These are phyloP conservation scores for Rhopalosiphum maidis DNA, from an alignment of 1,140 invertebrate genomes.

Conservation along the genomic window DNA sequence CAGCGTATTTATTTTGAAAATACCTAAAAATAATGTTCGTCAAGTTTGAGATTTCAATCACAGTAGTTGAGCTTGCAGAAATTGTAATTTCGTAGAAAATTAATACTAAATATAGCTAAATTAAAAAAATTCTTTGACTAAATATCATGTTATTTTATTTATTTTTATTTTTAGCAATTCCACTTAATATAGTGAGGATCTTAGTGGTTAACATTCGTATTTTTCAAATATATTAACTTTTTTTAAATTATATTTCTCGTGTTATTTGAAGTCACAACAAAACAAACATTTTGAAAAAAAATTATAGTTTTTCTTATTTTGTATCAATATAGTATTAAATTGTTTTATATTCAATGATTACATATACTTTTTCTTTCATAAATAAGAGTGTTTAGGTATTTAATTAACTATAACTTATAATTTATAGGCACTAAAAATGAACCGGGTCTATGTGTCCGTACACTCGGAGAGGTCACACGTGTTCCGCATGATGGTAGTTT, in stretches of 20 bases:
- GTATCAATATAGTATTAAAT: background rate
- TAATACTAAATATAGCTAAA: background rate
- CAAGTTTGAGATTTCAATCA: background rate
- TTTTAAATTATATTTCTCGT: too few species aligned
- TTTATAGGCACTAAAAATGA: background rate
- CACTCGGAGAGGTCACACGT: too few species aligned
- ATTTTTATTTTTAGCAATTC: background rate
- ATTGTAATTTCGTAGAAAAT: background rate
- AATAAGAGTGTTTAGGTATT: background rate
- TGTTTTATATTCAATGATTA: too few species aligned
- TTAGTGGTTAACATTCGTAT: background rate
- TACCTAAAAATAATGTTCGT: background rate
- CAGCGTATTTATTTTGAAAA: background rate
- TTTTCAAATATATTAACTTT: background rate
- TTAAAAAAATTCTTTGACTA: background rate
- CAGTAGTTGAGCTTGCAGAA: background rate
- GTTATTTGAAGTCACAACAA: background rate
- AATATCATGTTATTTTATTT: background rate
- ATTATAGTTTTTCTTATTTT: background rate
- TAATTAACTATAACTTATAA: background rate
- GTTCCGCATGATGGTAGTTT: too few species aligned
- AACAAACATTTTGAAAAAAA: too few species aligned
- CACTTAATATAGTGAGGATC: background rate
- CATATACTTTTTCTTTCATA: background rate
- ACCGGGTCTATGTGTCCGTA: too few species aligned